phyloP scores from a whole-genome alignment of 1,140 invertebrate species.

The Yoshiicerus persimilis region DNA sequence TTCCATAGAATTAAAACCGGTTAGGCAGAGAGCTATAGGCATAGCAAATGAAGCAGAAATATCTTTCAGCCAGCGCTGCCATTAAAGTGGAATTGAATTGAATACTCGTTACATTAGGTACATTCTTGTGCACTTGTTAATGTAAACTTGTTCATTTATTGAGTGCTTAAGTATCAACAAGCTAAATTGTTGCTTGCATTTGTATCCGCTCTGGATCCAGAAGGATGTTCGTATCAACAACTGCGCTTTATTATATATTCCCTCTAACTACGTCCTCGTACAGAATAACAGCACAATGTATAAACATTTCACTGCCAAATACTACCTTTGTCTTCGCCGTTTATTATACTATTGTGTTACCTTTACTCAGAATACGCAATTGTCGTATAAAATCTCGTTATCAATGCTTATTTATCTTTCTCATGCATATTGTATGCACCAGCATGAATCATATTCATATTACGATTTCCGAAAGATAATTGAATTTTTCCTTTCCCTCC shows the following conservation, averaged over 20 bases:
- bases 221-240: no score
- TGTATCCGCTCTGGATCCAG: background rate
- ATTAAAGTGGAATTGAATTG: background rate
- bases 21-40: background rate
- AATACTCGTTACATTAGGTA: background rate
- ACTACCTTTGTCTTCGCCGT: no score
- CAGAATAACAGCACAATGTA: no score
- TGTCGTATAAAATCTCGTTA: no score
- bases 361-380: no score
- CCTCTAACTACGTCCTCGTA: no score
- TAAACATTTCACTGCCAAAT: no score
- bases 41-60: background rate
- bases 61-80: background rate
- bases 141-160: background rate
- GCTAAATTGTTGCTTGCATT: background rate
- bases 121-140: background rate
- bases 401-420: no score
- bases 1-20: background rate
- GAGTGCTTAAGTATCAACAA: background rate
- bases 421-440: no score
- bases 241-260: no score
- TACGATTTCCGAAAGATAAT: background rate
- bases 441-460: no score
- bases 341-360: no score
- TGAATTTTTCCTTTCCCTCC: background rate